These are phyloP conservation scores for Elaphurus davidianus DNA, from an alignment of 2,113 vertebrate genomes.

Conservation along the genomic window DNA sequence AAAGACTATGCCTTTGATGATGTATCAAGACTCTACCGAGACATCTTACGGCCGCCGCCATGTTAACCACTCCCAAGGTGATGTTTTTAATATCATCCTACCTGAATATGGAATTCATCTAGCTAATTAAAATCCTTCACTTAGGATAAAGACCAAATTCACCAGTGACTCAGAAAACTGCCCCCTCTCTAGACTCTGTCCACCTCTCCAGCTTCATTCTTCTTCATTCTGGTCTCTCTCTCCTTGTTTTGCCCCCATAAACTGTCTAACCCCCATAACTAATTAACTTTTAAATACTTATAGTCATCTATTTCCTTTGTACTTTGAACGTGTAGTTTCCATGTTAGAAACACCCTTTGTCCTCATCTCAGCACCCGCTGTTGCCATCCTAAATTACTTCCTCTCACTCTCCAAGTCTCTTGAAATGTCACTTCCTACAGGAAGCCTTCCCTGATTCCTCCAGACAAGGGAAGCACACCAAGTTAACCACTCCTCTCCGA, in stretches of 20 bases:
- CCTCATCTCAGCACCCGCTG: background rate
- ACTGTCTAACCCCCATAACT: background rate
- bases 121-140: background rate
- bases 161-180: background rate
- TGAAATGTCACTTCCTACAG: background rate
- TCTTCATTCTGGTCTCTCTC: background rate
- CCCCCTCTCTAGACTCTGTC: background rate
- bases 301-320: background rate
- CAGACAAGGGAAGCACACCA: background rate
- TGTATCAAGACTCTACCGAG: no score
- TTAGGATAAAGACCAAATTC: constrained; percentile 9
- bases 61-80: no score
- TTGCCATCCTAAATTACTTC: background rate
- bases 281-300: background rate
- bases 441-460: background rate
- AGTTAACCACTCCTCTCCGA: background rate
- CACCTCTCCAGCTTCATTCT: background rate
- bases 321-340: background rate
- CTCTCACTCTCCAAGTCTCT: constrained; percentile 9
- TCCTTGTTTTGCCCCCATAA: background rate
- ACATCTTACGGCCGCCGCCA: no score
- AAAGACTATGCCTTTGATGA: no score
- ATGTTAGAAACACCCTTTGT: background rate
- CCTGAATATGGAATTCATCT: background rate
- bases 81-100: background rate